Conservation (phyloP, 1,140 invertebrate species). For the Campoletis sonorensis region DNA sequence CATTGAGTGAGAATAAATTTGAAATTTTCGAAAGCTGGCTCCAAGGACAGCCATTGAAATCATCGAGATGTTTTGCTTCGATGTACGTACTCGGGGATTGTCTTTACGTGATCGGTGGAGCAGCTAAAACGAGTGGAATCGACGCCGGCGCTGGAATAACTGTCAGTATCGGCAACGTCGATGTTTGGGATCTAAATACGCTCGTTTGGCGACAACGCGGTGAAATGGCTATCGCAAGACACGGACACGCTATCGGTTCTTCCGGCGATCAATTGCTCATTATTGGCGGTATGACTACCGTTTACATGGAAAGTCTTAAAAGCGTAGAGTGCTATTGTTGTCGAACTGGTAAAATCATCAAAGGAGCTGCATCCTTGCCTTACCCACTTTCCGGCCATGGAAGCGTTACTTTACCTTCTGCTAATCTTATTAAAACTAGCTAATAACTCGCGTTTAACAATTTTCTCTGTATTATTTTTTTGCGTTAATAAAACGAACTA, state of each 20-base stretch:
- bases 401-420: slow-evolving; percentile 78
- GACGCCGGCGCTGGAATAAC: slow-evolving; percentile 72
- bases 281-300: slow-evolving; percentile 80
- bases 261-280: slow-evolving; percentile 79
- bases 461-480: no score
- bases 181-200: slow-evolving; percentile 77
- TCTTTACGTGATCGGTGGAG: slow-evolving; percentile 80
- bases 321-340: slow-evolving; percentile 80
- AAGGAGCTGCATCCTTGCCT: slow-evolving; percentile 77
- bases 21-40: slow-evolving; percentile 75
- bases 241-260: slow-evolving; percentile 79
- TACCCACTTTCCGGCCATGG: slow-evolving; percentile 79
- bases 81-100: slow-evolving; percentile 78
- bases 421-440: slow-evolving; percentile 52
- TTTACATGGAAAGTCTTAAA: slow-evolving; percentile 79
- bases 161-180: slow-evolving; percentile 78
- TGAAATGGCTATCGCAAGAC: slow-evolving; percentile 79
- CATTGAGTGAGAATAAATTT: no score
- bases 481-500: no score
- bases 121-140: slow-evolving; percentile 72
- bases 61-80: slow-evolving; percentile 77
- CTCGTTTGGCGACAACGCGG: slow-evolving; percentile 76
- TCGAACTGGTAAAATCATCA: slow-evolving; percentile 78
- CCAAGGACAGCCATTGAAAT: slow-evolving; percentile 72
- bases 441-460: background rate